Percentiles rank a stretch among this genome's conserved stretches.
These are phyloP conservation scores for Sander lucioperca DNA, from an alignment of 2,113 vertebrate species.

Conservation along the genomic window DNA sequence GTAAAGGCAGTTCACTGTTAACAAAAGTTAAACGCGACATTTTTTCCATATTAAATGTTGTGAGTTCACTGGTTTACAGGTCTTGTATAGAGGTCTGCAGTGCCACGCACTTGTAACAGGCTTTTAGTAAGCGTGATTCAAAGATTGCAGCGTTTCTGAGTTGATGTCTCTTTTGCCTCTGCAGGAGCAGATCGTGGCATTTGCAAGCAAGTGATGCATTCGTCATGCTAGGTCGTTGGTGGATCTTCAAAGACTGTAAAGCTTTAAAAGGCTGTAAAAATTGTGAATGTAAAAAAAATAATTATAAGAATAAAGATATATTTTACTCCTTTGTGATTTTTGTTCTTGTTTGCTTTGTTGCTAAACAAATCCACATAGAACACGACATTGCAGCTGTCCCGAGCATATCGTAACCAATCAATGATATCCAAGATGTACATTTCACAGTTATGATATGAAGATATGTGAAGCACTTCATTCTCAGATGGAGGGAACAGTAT, in stretches of 20 bases:
- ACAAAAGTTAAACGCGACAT: slow-evolving; percentile 42
- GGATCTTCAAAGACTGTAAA: slow-evolving; percentile 33
- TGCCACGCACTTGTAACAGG: slow-evolving; percentile 21
- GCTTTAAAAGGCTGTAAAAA: slow-evolving; percentile 53
- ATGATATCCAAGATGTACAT: background rate
- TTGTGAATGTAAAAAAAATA: slow-evolving; percentile 60
- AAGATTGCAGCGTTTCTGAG: slow-evolving; percentile 25
- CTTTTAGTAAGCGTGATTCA: slow-evolving; percentile 12
- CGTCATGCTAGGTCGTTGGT: background rate
- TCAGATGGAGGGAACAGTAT: background rate
- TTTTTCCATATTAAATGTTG: slow-evolving; percentile 67
- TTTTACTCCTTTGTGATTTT: slow-evolving; percentile 63
- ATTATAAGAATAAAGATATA: slow-evolving; percentile 77
- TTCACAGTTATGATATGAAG: background rate
- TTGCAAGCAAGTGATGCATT: slow-evolving; percentile 91
- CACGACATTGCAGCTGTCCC: background rate
- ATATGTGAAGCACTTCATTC: background rate
- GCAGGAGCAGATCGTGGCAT: slow-evolving; percentile 96
- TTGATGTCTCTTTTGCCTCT: slow-evolving; percentile 61
- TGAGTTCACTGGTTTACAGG: slow-evolving; percentile 55
- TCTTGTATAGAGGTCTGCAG: slow-evolving; percentile 32
- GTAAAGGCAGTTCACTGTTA: slow-evolving; percentile 63
- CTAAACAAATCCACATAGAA: background rate
- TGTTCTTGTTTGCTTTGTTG: background rate
- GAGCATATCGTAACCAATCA: background rate